Conservation (phyloP, 2,113 vertebrate genomes). For the Ageneiosus marmoratus region DNA sequence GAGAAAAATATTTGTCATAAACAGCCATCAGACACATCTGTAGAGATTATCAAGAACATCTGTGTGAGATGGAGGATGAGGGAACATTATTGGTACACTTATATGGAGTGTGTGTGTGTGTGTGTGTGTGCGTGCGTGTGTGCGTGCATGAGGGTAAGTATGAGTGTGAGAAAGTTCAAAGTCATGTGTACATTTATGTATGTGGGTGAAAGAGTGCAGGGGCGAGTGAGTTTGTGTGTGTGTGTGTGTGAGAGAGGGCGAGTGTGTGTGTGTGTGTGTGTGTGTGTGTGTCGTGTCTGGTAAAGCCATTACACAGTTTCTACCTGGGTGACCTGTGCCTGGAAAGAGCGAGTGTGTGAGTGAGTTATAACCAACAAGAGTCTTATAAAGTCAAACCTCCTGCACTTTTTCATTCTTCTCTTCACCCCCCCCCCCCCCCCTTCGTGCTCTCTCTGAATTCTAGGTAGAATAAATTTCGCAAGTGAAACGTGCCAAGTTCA, state of each 20-base stretch:
- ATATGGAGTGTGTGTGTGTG: no score
- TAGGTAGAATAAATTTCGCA: no score
- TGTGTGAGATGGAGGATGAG: not conserved
- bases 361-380: constrained; percentile 35
- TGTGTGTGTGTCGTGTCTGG: constrained; percentile 27
- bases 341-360: constrained; percentile 7
- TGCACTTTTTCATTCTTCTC: not conserved
- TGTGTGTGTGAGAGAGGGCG: not conserved
- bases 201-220: no score
- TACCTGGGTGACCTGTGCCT: constrained; percentile 31
- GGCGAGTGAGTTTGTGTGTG: no score
- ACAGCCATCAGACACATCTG: constrained; percentile 14
- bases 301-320: constrained; percentile 37
- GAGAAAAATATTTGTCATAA: constrained; percentile 15
- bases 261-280: constrained; percentile 1
- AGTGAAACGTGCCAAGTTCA: not conserved
- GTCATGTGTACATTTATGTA: no score
- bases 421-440: not conserved
- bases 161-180: no score
- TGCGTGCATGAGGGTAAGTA: no score
- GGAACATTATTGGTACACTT: constrained; percentile 40
- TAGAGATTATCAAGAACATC: constrained; percentile 13
- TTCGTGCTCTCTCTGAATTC: not conserved
- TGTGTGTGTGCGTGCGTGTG: not conserved
- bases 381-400: constrained; percentile 32